phyloP scores from a whole-genome alignment of 2,113 vertebrate species.

The Percina caprodes region DNA sequence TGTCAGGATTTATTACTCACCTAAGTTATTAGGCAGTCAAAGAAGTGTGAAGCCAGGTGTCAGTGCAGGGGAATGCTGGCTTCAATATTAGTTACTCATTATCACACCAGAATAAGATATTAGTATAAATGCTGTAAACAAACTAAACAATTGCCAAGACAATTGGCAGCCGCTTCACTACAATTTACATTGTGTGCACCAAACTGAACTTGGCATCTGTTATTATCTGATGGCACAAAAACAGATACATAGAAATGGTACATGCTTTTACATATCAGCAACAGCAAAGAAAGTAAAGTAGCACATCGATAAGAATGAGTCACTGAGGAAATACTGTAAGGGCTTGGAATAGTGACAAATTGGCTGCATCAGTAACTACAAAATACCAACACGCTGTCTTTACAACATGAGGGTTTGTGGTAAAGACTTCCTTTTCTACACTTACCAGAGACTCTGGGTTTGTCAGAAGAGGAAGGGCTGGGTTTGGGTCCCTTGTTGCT shows the following conservation, averaged over 20 bases:
- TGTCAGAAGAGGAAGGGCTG: slow-evolving; percentile 88
- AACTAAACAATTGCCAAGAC: slow-evolving; percentile 55
- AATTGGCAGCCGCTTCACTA: slow-evolving; percentile 43
- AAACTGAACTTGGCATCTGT: slow-evolving; percentile 26
- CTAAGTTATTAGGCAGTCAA: neutral
- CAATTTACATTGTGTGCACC: slow-evolving; percentile 10
- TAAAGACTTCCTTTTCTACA: slow-evolving; percentile 15
- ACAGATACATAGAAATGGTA: neutral
- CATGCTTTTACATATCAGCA: neutral
- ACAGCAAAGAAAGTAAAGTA: neutral
- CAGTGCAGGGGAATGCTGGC: neutral
- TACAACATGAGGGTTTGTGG: slow-evolving; percentile 11
- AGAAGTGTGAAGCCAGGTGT: neutral
- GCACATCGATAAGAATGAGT: neutral
- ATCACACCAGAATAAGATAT: slow-evolving; percentile 26
- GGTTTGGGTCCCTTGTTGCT: slow-evolving; percentile 89
- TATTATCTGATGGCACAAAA: slow-evolving; percentile 15
- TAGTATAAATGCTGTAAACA: slow-evolving; percentile 52
- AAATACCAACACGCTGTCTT: slow-evolving; percentile 16
- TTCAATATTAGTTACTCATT: slow-evolving; percentile 29
- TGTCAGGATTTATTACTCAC: neutral
- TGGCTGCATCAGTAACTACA: neutral
- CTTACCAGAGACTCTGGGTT: slow-evolving; percentile 78
- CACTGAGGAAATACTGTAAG: neutral
- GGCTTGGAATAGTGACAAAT: neutral